A percentile compares a stretch with the other conserved stretches of the same genome.
These are phyloP conservation scores for Lepus europaeus DNA, from an alignment of 2,113 vertebrate species.

Conservation along the genomic window DNA sequence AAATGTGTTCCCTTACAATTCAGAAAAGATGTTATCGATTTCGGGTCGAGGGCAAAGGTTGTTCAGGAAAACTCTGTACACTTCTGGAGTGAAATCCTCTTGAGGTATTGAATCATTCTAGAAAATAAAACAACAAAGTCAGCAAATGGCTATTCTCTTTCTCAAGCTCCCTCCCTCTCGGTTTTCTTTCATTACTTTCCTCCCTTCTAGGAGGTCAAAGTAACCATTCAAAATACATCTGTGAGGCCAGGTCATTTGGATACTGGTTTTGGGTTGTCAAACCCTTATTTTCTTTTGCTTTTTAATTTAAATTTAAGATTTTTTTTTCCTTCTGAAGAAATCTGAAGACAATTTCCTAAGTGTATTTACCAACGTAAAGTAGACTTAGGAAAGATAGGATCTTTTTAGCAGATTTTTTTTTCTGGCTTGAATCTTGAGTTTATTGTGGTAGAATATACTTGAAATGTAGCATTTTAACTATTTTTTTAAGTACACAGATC, in stretches of 20 bases:
- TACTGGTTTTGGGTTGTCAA: neutral
- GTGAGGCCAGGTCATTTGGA: neutral
- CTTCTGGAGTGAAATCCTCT: slow-evolving; percentile 95
- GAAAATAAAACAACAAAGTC: slow-evolving; percentile 61
- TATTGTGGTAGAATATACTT: neutral
- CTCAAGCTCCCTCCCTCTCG: neutral
- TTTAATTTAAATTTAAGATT: slow-evolving; percentile 18
- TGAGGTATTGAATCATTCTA: slow-evolving; percentile 97
- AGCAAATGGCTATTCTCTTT: neutral
- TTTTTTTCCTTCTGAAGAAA: neutral
- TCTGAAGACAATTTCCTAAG: slow-evolving; percentile 24
- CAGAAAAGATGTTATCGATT: slow-evolving; percentile 97
- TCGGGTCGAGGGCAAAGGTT: slow-evolving; percentile 96
- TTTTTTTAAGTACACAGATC: neutral
- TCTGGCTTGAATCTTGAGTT: neutral
- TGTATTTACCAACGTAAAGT: neutral
- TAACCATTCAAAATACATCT: neutral
- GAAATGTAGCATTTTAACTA: neutral
- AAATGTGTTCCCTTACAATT: slow-evolving; percentile 92
- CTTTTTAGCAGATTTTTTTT: neutral
- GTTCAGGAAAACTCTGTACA: slow-evolving; percentile 95
- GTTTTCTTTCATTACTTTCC: neutral
- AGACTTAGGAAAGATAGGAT: neutral
- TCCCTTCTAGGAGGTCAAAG: neutral
- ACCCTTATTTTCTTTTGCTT: neutral